Percentiles rank a stretch among this genome's conserved stretches.
These are phyloP conservation scores for Pemphigus obesinymphae DNA, from an alignment of 1,140 invertebrate genomes.

Conservation along the genomic window DNA sequence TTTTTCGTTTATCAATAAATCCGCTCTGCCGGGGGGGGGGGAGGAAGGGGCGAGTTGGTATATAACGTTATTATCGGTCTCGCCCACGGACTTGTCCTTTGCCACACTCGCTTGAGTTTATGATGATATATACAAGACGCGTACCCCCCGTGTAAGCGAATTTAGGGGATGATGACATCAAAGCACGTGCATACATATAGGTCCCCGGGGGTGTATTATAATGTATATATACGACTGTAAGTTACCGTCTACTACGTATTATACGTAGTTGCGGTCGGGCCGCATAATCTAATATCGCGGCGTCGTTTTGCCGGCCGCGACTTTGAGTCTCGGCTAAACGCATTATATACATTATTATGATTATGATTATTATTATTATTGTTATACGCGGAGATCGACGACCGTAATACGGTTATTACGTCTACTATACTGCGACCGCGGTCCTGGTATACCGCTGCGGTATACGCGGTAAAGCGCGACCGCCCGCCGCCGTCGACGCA, in stretches of 20 bases:
- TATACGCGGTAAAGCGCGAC: neutral
- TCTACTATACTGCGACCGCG: too few species aligned
- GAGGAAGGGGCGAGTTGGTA: neutral
- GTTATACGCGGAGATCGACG: neutral
- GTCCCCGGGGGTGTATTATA: neutral
- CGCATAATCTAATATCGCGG: conserved; percentile 13
- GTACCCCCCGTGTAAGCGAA: neutral
- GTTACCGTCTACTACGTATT: neutral
- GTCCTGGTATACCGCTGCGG: neutral
- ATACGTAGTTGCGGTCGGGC: neutral
- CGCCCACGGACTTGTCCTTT: neutral
- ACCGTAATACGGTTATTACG: conserved; percentile 13
- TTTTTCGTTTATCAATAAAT: neutral
- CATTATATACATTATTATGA: neutral
- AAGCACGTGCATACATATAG: neutral
- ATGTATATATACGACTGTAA: neutral
- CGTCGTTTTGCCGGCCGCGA: conserved; percentile 1
- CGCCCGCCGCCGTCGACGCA: neutral
- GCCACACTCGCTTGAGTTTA: neutral
- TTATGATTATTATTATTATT: neutral
- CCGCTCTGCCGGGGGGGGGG: too few species aligned
- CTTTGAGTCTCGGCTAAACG: conserved; percentile 3
- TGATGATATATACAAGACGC: neutral
- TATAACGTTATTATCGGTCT: conserved; percentile 3
- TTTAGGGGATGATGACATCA: neutral